These are phyloP conservation scores for Asarcornis scutulata DNA, from an alignment of 2,113 vertebrate species.

Conservation along the genomic window DNA sequence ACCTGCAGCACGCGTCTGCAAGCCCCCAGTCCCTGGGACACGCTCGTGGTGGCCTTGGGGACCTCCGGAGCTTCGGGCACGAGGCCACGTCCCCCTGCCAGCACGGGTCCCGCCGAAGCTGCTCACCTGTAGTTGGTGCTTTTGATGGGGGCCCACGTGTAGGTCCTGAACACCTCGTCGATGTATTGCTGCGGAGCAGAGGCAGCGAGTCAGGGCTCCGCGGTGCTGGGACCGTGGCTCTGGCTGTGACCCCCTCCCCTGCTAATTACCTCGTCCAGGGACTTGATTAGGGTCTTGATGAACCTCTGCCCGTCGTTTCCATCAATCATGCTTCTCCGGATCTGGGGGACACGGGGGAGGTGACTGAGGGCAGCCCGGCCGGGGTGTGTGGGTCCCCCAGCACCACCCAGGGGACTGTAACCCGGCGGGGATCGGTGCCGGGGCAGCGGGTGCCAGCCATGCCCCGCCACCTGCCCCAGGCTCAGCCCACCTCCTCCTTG, in stretches of 20 bases:
- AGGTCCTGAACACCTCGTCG: slow-evolving; percentile 90
- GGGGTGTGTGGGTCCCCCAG: neutral
- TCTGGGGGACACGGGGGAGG: slow-evolving; percentile 75
- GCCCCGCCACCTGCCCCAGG: neutral
- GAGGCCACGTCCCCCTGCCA: neutral
- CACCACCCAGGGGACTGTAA: neutral
- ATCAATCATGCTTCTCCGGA: slow-evolving; percentile 95
- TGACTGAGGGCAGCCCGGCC: neutral
- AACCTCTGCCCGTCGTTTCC: slow-evolving; percentile 87
- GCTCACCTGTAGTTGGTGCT: slow-evolving; percentile 97
- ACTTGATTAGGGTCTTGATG: slow-evolving; percentile 95
- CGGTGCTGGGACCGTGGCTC: fast-evolving
- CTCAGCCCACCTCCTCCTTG: slow-evolving; percentile 89
- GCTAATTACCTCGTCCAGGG: slow-evolving; percentile 90
- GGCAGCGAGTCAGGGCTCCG: slow-evolving; percentile 18
- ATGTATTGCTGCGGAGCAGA: slow-evolving; percentile 88
- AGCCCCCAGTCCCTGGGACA: fast-evolving
- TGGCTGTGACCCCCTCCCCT: fast-evolving
- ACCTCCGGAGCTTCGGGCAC: neutral
- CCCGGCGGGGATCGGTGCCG: neutral
- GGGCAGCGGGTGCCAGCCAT: fast-evolving
- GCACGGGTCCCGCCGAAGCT: fast-evolving
- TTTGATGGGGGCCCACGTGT: slow-evolving; percentile 95
- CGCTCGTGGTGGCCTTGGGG: fast-evolving
- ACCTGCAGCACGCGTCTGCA: fast-evolving